Evolutionary conservation across 2,888 invertebrate genomes (phyloP).

Genomic region (Lasioglossum calceatum): DNA sequence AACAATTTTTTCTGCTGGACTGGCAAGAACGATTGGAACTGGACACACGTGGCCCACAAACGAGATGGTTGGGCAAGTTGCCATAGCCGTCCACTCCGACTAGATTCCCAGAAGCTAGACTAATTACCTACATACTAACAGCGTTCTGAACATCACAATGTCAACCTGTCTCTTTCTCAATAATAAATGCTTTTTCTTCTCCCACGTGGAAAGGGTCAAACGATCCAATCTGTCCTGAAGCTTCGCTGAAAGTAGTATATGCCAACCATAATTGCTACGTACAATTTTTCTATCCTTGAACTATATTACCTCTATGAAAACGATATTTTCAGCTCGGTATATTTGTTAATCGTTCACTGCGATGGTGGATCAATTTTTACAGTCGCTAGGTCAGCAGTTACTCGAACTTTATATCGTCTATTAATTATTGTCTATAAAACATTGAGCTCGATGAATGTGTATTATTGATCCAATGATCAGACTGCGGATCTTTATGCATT

Average conservation of each 20-base stretch:
- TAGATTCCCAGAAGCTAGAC: slow-evolving; percentile 70
- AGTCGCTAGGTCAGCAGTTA: no score
- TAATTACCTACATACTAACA: slow-evolving; percentile 77
- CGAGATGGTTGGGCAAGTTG: slow-evolving; percentile 58
- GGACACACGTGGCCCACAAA: slow-evolving; percentile 34
- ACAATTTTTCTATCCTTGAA: not conserved
- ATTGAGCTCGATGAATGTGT: no score
- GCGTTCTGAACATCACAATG: slow-evolving; percentile 53
- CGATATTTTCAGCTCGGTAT: not conserved
- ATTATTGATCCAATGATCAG: no score
- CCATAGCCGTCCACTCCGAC: slow-evolving; percentile 44
- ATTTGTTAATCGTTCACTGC: not conserved
- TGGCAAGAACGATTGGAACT: slow-evolving; percentile 43
- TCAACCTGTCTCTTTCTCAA: slow-evolving; percentile 67
- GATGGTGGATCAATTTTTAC: no score
- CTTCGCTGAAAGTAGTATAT: not conserved
- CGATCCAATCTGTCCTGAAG: not conserved
- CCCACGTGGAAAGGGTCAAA: not conserved
- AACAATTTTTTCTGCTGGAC: not conserved
- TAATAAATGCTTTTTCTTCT: slow-evolving; percentile 53
- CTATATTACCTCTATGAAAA: not conserved
- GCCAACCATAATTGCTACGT: not conserved
- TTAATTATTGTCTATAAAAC: no score
- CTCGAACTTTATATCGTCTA: no score
- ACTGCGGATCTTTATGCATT: no score